A percentile compares a stretch with the other conserved stretches of the same genome.
These are phyloP conservation scores for Dromas ardeola DNA, from an alignment of 2,113 vertebrate genomes.

Conservation along the genomic window DNA sequence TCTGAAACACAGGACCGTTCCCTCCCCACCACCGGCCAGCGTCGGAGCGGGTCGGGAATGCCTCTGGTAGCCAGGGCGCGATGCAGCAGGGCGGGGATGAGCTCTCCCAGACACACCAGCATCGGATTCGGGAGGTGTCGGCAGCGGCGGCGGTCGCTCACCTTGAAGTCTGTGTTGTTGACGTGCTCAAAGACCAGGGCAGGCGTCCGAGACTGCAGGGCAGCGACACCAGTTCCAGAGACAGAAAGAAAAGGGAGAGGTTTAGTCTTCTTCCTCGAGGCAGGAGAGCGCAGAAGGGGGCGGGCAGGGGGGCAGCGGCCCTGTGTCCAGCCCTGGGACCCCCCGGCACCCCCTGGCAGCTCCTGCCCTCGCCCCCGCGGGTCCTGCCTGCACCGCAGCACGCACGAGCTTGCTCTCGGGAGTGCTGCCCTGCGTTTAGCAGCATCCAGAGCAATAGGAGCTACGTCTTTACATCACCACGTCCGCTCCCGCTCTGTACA, in stretches of 20 bases:
- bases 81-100: background rate
- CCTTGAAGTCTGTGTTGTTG: conserved; percentile 91
- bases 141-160: background rate
- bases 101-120: background rate
- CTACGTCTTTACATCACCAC: rapidly evolving
- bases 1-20: background rate
- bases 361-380: background rate
- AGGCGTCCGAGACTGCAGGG: conserved; percentile 83
- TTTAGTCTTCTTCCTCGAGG: background rate
- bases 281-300: background rate
- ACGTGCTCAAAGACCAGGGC: conserved; percentile 88
- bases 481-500: rapidly evolving
- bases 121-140: background rate
- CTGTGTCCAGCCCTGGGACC: background rate
- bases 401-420: background rate
- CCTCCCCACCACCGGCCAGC: background rate
- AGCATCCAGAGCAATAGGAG: background rate
- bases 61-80: background rate
- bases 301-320: background rate
- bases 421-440: background rate
- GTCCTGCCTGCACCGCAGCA: background rate
- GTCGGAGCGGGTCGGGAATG: background rate
- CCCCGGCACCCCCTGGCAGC: background rate
- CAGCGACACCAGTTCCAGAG: background rate
- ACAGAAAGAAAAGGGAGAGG: background rate